Evolutionary conservation across 2,888 invertebrate genomes (phyloP), one percentile per base, ranked within the genome.

Genomic region (Leucoptera coffeella): DNA sequence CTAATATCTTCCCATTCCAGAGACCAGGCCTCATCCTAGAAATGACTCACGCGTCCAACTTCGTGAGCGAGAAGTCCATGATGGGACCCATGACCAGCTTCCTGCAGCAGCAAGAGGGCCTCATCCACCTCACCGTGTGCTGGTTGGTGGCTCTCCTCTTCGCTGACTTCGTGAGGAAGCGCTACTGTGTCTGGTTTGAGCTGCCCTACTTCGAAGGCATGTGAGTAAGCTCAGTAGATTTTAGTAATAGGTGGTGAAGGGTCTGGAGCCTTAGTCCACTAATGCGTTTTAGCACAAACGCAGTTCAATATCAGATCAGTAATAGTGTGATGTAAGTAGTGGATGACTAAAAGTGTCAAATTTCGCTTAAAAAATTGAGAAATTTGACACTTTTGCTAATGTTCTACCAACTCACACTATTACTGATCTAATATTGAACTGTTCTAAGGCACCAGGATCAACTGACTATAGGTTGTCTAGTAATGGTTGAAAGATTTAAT

Each of bases 111-210:
- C 69, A 69, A 39, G 69, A 65, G 42, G 64, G 62, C 0, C 65
- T 62, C 41, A 62, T 69, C 38, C 67, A 69, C 47, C 61, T 69
- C 34, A 67, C 67, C 1, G 37, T 59, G n/a, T 67, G 69, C 50
- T 69, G 69, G 69, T 61, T 67, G 47, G 52, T 67, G 14, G 56
- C 67, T 1, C 50, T 67, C 9, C 67, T 65, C 41, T 65, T 64
- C 43, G 67, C 67, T 0, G 67, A 67, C 36, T 69, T 61, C 40
- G 56, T 69, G 26, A 45, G 67, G 35, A 67, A 65, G 33, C 45
- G 61, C 32, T 67, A 62, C 45, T 67, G 65, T 37, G 49, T 45
- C 31, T 39, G 57, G 4, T 67, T 64, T 47, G 59, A 60, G 29
- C 39, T 67, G 50, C 69, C 69, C 0, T 67, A 65, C 33, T 41